Evolutionary conservation across 2,888 invertebrate genomes (phyloP).

Genomic region (Parascotia fuliginaria): DNA sequence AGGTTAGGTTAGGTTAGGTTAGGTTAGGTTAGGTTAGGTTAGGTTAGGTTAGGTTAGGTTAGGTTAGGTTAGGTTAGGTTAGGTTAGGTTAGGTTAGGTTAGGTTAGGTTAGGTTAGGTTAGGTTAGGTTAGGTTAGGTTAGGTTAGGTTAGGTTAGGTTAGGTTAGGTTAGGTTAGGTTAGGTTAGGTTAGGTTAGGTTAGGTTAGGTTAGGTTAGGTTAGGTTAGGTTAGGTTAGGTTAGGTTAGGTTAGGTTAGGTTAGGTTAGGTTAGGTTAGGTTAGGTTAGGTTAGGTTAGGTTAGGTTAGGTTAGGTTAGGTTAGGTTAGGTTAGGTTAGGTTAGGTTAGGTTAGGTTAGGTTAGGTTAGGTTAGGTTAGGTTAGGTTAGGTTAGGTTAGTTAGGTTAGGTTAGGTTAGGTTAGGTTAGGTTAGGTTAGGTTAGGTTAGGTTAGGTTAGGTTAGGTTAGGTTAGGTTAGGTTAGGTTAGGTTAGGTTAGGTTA

Average conservation of each 20-base stretch:
- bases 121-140: slow-evolving; percentile 14
- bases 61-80: slow-evolving; percentile 6
- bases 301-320: slow-evolving; percentile 2
- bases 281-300: slow-evolving; percentile 2
- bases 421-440: slow-evolving; percentile 28
- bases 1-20: slow-evolving; percentile 18
- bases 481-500: slow-evolving; percentile 23
- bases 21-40: slow-evolving; percentile 17
- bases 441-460: slow-evolving; percentile 25
- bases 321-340: slow-evolving; percentile 2
- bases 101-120: slow-evolving; percentile 14
- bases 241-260: slow-evolving; percentile 2
- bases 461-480: slow-evolving; percentile 22
- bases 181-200: slow-evolving; percentile 9
- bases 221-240: slow-evolving; percentile 2
- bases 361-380: slow-evolving; percentile 2
- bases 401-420: slow-evolving; percentile 12
- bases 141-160: slow-evolving; percentile 14
- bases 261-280: slow-evolving; percentile 2
- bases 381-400: slow-evolving; percentile 4
- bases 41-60: slow-evolving; percentile 12
- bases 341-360: slow-evolving; percentile 2
- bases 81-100: slow-evolving; percentile 12
- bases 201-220: slow-evolving; percentile 2
- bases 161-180: slow-evolving; percentile 16